Evolutionary conservation across 2,113 vertebrate genomes (phyloP), one percentile per base, ranked within the genome.

Genomic region (Nipponia nippon): DNA sequence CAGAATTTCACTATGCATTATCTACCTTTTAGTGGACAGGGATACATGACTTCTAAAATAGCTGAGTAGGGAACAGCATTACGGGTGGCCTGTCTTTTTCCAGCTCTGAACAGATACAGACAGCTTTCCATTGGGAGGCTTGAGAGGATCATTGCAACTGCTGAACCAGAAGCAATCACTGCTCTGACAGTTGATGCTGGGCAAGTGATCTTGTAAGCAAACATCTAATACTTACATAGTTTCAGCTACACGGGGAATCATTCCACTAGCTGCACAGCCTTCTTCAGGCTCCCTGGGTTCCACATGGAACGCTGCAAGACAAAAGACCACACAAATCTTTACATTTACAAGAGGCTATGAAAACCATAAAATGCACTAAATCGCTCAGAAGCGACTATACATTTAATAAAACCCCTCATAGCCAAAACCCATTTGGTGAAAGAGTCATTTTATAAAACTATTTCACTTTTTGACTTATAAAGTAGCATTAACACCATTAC

Each of bases 221-320:
- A 73, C 55, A 80, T 44, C 25, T 63, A 20, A 69, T 67, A 97
- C 97, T 97, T 90, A 97, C 97, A 71, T 4, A 58, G 58, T 17
- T 89, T 59, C 84, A 83, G 62, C 83, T 81, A 67, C 38, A 52
- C 63, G 58, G 61, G 88, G 93, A 92, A 87, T 92, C 96, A 97
- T 97, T 87, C 91, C 94, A 96, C 53, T 16, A 59, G 75, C 90
- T 94, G 67, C 86, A 77, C 69, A 76, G 88, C 73, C 79, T 87
- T 63, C 82, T 91, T 83, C 62, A 79, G 82, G 58, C 83, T 94
- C 80, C 90, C 69, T 78, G 63, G 67, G 16, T 63, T 92, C 78
- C 91, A 86, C 93, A 95, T 87, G 88, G 82, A 97, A 89, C 9
- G 34, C 97, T 97, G 93, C 5, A 95, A 97, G 50, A 96, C 49